These are phyloP conservation scores for Gobiocypris rarus DNA, from an alignment of 2,113 vertebrate genomes.

Conservation along the genomic window DNA sequence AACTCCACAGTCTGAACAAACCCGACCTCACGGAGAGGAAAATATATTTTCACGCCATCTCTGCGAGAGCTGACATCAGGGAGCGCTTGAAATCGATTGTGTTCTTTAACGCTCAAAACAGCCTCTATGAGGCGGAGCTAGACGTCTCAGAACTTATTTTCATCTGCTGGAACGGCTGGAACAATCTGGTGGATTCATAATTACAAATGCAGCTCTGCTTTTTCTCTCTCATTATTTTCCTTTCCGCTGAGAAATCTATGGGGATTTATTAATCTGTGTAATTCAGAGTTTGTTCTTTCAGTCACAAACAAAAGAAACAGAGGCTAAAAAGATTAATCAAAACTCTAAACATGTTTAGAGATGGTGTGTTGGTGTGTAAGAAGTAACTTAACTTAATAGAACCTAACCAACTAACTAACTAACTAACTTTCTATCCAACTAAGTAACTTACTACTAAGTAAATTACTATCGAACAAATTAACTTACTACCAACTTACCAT, in stretches of 20 bases:
- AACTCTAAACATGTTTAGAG: not conserved
- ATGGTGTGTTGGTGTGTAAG: no score
- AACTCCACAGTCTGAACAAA: not conserved
- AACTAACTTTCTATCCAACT: no score
- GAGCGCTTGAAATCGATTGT: not conserved
- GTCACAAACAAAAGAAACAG: not conserved
- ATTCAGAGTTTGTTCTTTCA: not conserved
- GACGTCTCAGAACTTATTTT: not conserved
- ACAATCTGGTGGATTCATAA: slow-evolving; percentile 58
- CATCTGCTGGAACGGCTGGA: slow-evolving; percentile 1
- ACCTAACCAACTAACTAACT: not conserved
- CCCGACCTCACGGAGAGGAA: not conserved
- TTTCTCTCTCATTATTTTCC: not conserved
- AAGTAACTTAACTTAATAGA: no score
- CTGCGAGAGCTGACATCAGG: not conserved
- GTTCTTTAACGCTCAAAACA: not conserved
- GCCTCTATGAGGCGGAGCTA: slow-evolving; percentile 57
- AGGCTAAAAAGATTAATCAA: not conserved
- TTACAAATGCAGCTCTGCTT: slow-evolving; percentile 61
- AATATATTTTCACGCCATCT: not conserved
- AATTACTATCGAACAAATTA: no score
- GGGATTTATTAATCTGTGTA: not conserved
- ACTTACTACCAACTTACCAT: no score
- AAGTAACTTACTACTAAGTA: no score
- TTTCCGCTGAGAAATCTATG: not conserved